These are phyloP conservation scores for Bombyx huttoni DNA, from an alignment of 2,888 invertebrate species.

Conservation along the genomic window DNA sequence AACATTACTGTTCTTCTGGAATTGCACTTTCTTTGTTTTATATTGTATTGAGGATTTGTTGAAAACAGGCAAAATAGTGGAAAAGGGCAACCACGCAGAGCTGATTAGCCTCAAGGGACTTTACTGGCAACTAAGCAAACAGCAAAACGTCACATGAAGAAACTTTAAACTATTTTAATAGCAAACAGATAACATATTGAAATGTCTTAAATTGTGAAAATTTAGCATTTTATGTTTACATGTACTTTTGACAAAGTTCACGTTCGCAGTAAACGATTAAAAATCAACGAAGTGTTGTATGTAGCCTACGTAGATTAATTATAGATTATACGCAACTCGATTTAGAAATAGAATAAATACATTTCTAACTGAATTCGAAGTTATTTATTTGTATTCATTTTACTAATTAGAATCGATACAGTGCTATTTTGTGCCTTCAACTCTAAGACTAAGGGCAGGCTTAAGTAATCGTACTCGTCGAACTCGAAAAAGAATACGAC, in stretches of 20 bases:
- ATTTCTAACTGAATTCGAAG: neutral
- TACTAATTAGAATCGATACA: no score
- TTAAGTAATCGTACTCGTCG: no score
- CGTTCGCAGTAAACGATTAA: neutral
- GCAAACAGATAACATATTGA: no score
- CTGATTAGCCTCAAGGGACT: constrained; percentile 74
- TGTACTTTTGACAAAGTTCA: neutral
- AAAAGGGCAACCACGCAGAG: constrained; percentile 81
- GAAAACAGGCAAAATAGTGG: constrained; percentile 76
- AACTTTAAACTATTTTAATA: neutral
- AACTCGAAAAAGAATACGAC: no score
- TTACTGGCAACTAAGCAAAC: constrained; percentile 76
- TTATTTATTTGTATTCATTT: no score
- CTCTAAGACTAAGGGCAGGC: no score
- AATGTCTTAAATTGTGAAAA: no score
- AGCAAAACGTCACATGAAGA: constrained; percentile 26
- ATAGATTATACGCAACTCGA: neutral
- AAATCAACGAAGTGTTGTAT: neutral
- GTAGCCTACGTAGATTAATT: neutral
- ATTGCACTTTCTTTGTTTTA: neutral
- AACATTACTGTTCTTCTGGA: no score
- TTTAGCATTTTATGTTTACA: no score
- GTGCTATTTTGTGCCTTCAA: no score
- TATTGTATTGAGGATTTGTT: constrained; percentile 3
- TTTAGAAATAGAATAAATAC: neutral